Conservation (phyloP, 2,888 invertebrate genomes). For the Laothoe populi region DNA sequence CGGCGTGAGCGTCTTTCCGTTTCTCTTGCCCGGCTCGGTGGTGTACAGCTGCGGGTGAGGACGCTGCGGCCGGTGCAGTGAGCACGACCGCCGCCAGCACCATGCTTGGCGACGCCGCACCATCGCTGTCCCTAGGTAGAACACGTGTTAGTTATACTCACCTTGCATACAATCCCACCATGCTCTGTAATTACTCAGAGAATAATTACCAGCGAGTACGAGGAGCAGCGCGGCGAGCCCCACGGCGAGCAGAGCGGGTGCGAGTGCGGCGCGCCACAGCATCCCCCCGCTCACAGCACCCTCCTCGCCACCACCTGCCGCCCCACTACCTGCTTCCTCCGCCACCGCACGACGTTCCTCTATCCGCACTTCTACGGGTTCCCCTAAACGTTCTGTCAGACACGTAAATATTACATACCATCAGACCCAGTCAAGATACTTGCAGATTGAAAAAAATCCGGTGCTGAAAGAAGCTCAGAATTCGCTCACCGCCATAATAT, state of each 20-base stretch:
- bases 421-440: too few relatives aligned
- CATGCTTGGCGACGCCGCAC: constrained; percentile 32
- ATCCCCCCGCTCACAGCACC: constrained; percentile 34
- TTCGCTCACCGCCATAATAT: constrained; percentile 70
- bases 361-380: constrained; percentile 52
- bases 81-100: constrained; percentile 38
- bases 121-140: constrained; percentile 28
- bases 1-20: constrained; percentile 57
- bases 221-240: constrained; percentile 50
- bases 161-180: background rate
- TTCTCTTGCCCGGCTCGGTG: constrained; percentile 56
- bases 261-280: constrained; percentile 45
- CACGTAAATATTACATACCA: background rate
- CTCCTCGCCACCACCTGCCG: constrained; percentile 31
- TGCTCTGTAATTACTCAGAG: background rate
- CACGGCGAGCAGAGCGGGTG: constrained; percentile 51
- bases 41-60: constrained; percentile 56
- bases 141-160: too few relatives aligned
- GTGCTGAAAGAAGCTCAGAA: too few relatives aligned
- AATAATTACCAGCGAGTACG: constrained; percentile 40
- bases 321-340: constrained; percentile 37
- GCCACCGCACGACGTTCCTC: constrained; percentile 37
- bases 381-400: constrained; percentile 60
- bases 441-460: background rate
- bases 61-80: constrained; percentile 30